phyloP scores from a whole-genome alignment of 1,140 invertebrate genomes.

The Phthorimaea operculella region DNA sequence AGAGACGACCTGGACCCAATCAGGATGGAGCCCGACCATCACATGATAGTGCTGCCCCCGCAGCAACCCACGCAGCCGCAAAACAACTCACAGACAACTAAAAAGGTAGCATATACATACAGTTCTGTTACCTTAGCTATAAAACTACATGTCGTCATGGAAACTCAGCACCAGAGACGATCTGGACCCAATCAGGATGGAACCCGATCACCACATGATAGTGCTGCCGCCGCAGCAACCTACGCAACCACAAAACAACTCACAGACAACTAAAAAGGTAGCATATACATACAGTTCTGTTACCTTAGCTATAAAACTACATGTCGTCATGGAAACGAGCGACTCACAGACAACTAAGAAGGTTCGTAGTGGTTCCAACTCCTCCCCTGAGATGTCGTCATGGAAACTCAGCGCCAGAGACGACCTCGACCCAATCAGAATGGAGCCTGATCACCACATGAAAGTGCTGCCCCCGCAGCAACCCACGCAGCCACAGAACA shows the following conservation, averaged over 20 bases:
- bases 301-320: no score
- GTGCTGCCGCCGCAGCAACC: slow-evolving; percentile 10
- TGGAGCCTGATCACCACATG: no score
- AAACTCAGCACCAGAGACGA: slow-evolving; percentile 65
- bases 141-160: slow-evolving; percentile 92
- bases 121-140: no score
- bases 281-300: no score
- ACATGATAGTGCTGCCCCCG: slow-evolving; percentile 4
- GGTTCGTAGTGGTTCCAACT: no score
- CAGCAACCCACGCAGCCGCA: slow-evolving; percentile 10
- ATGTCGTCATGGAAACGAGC: slow-evolving; percentile 85
- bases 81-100: not conserved
- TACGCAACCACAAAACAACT: slow-evolving; percentile 1
- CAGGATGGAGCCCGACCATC: not conserved
- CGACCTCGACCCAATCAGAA: no score
- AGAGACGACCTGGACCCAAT: slow-evolving; percentile 2
- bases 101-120: no score
- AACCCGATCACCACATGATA: not conserved
- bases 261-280: not conserved
- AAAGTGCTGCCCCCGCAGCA: no score
- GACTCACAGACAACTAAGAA: not conserved
- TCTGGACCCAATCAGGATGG: not conserved
- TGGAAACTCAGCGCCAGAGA: slow-evolving; percentile 72
- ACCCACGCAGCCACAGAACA: no score
- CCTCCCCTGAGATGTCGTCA: slow-evolving; percentile 90